These are phyloP conservation scores for Condylura cristata DNA, from an alignment of 2,113 vertebrate species.

Conservation along the genomic window DNA sequence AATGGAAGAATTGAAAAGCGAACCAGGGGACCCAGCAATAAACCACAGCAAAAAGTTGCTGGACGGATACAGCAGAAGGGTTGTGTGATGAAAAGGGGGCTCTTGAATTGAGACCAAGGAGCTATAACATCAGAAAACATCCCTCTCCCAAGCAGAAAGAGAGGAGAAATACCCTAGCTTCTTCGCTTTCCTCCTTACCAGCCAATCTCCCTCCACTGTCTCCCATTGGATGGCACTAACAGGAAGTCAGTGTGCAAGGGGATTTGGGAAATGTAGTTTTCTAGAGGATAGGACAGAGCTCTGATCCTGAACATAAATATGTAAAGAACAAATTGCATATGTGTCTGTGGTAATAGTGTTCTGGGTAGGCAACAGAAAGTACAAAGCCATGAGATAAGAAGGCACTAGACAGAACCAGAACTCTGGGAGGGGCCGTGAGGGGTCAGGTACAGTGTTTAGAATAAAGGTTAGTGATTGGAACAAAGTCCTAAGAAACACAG, in stretches of 20 bases:
- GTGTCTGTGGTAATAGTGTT: not conserved
- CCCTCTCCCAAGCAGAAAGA: not conserved
- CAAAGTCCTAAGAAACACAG: not conserved
- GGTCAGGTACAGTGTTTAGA: not conserved
- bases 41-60: not conserved
- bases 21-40: not conserved
- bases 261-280: constrained; percentile 55
- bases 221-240: not conserved
- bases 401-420: not conserved
- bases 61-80: not conserved
- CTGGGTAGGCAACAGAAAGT: not conserved
- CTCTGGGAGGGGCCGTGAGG: not conserved
- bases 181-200: not conserved
- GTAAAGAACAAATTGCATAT: not conserved
- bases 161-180: not conserved
- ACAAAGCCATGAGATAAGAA: not conserved
- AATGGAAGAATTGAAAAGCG: not conserved
- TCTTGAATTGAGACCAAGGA: not conserved
- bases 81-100: not conserved
- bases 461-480: not conserved
- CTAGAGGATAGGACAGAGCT: not conserved
- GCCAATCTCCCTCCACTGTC: not conserved
- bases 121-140: not conserved
- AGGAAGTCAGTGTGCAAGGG: not conserved
- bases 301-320: not conserved